Percentiles rank a stretch among this genome's conserved stretches.
Evolutionary conservation across 2,797 vertebrate genomes (phyloP).

Genomic region (Hoplostethus mediterraneus): DNA sequence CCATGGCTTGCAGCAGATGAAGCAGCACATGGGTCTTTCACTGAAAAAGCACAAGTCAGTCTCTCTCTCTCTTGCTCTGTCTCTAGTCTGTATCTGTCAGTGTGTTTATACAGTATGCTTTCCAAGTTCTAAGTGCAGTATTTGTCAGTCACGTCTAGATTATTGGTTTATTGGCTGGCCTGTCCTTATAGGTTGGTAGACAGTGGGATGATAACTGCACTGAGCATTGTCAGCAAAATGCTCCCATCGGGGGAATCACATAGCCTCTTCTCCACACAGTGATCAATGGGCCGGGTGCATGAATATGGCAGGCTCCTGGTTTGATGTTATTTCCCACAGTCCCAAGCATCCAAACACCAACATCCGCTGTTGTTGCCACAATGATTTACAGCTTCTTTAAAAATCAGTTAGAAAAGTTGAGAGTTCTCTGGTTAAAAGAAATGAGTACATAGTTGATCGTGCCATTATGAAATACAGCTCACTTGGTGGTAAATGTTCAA

Average conservation of each 20-base stretch:
- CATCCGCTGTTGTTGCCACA: not conserved
- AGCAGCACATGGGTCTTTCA: slow-evolving; percentile 98
- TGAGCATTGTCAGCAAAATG: slow-evolving; percentile 43
- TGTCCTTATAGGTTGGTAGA: slow-evolving; percentile 21
- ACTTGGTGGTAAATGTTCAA: slow-evolving; percentile 20
- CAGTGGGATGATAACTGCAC: not conserved
- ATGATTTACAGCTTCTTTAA: not conserved
- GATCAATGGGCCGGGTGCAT: slow-evolving; percentile 40
- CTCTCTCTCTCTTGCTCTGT: not conserved
- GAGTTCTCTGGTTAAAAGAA: not conserved
- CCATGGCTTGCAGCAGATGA: slow-evolving; percentile 98
- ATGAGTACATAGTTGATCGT: not conserved
- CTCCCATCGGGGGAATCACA: slow-evolving; percentile 15
- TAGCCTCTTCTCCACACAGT: slow-evolving; percentile 32
- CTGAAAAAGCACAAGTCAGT: slow-evolving; percentile 88
- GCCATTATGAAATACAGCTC: not conserved
- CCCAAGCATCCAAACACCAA: not conserved
- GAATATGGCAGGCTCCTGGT: not conserved
- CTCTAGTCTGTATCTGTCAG: not conserved
- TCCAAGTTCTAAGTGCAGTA: not conserved
- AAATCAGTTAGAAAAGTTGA: not conserved
- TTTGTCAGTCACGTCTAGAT: slow-evolving; percentile 8
- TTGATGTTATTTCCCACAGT: not conserved
- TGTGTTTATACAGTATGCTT: slow-evolving; percentile 7
- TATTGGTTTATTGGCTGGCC: slow-evolving; percentile 44